phyloP scores from a whole-genome alignment of 2,113 vertebrate genomes.

The Drymodes brunneopygia region DNA sequence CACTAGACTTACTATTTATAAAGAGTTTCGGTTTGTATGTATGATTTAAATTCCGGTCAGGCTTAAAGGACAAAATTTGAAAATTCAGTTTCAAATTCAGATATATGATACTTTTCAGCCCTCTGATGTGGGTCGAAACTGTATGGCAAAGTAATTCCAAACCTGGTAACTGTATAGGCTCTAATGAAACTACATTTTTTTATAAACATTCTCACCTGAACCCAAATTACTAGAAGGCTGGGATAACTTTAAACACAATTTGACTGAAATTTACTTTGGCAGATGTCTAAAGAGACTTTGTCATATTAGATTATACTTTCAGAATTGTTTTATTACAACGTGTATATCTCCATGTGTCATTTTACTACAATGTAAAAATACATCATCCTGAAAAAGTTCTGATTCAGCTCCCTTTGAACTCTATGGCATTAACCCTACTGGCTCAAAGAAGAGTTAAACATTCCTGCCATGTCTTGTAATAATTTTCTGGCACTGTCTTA shows the following conservation, averaged over 20 bases:
- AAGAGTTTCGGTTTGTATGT: not conserved
- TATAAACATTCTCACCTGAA: too few species aligned
- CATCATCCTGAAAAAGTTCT: not conserved
- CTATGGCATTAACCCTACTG: not conserved
- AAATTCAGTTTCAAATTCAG: not conserved
- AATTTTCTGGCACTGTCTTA: not conserved
- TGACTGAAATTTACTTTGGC: not conserved
- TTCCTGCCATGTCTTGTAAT: not conserved
- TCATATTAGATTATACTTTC: not conserved
- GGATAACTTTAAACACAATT: not conserved
- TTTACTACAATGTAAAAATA: not conserved
- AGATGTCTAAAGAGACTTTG: not conserved
- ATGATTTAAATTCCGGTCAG: not conserved
- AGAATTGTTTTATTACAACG: fast-evolving
- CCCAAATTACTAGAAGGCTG: not conserved
- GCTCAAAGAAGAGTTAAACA: not conserved
- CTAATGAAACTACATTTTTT: not conserved
- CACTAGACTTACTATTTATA: not conserved
- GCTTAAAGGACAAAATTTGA: not conserved
- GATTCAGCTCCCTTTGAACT: not conserved
- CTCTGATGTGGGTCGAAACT: not conserved
- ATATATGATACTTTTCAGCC: not conserved
- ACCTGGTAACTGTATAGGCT: not conserved
- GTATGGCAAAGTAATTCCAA: not conserved
- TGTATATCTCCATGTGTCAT: not conserved